Base-by-base conservation (phyloP, 2,888 invertebrate genomes). In the Zygogramma bicolorata region DNA sequence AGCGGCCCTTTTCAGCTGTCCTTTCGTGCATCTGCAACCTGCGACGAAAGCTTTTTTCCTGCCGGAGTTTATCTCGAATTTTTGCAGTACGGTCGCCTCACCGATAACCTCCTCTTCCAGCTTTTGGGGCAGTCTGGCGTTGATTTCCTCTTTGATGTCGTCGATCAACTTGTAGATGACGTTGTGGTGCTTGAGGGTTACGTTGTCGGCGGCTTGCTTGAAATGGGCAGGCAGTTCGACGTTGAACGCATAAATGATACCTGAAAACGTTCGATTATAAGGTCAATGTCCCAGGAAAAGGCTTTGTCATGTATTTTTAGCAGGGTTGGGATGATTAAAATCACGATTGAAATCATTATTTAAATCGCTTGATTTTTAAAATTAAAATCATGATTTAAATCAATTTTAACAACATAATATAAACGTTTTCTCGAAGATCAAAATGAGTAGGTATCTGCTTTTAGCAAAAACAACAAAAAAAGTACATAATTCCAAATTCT, bases 111-210 rank as follows among this genome's bases (percentile, higher is more conserved):
- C 94, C 85, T 97, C 96, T 8, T 92, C 91, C 77, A 93, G 91
- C 59, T 90, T 84, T 27, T 88, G 84, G 0, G 97, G 97, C 81
- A 99, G 89, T 81, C 90, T 88, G 0, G 86, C 86, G 80, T 90
- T 93, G 65, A 99, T 90, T 87, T 95, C 94, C 59, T 90, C 89
- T 82, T 95, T 95, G 0, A 99, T 86, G 84, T 97, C 94, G 81
- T 98, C 97, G 15, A 99, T 92, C 73, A 99, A 88, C 76, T 94
- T 93, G 87, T 99, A 99, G 80, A 99, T 99, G 29, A 99, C 92
- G 87, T 98, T 97, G 85, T 93, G 93, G 53, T 90, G 85, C 81
- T 91, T 92, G 34, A 98, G 87, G 0, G 85, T 72, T 3, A 97
- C 89, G 7, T 84, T 83, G 72, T 89, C 88, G 0, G 93, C 92